A percentile compares a stretch with the other conserved stretches of the same genome.
These are phyloP conservation scores for Drosophila differens DNA, from an alignment of 2,888 invertebrate genomes.

Conservation along the genomic window DNA sequence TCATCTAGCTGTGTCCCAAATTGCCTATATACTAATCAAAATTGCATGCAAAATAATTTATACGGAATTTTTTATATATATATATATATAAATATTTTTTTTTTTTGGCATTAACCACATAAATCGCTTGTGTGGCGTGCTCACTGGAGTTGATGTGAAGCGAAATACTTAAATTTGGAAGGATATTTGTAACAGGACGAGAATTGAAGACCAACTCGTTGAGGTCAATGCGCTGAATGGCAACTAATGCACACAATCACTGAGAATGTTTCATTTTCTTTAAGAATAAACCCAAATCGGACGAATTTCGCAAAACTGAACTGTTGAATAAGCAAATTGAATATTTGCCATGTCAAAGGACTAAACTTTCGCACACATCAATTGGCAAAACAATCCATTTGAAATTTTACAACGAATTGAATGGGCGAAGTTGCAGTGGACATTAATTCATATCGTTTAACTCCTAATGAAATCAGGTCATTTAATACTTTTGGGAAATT, in stretches of 20 bases:
- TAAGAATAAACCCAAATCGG: neutral
- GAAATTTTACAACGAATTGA: conserved; percentile 7
- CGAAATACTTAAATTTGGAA: neutral
- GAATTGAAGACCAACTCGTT: conserved; percentile 9
- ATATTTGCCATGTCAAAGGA: neutral
- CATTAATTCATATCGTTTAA: neutral
- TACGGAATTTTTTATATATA: neutral
- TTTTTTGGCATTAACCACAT: neutral
- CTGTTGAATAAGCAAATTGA: conserved; percentile 30
- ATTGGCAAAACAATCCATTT: neutral
- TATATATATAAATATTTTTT: accelerated
- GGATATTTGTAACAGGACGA: neutral
- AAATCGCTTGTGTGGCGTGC: neutral
- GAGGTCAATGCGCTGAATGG: conserved; percentile 41
- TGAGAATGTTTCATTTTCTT: conserved; percentile 10
- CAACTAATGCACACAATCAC: conserved; percentile 40
- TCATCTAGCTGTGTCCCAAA: conserved; percentile 13
- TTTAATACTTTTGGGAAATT: conserved; percentile 1
- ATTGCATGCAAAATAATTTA: conserved; percentile 17
- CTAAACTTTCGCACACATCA: conserved; percentile 16
- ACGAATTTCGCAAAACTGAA: conserved; percentile 1
- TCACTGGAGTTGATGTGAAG: neutral
- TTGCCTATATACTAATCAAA: conserved; percentile 46
- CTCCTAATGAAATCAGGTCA: neutral
- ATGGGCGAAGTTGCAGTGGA: conserved; percentile 3